Conservation (phyloP, 2,797 vertebrate species). For the Capromys pilorides region DNA sequence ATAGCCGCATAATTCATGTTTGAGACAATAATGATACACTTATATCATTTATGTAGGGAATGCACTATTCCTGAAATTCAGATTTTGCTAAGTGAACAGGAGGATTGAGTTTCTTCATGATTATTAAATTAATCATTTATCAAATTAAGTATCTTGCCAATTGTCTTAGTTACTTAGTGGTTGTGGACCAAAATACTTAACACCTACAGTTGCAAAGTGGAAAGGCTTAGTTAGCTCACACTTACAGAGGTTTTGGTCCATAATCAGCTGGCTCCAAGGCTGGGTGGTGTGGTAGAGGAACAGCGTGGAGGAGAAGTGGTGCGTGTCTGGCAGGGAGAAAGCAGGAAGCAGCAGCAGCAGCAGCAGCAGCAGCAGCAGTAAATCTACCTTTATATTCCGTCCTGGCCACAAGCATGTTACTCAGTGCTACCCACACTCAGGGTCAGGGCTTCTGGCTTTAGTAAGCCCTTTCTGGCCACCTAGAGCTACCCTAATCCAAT, state of each 20-base stretch:
- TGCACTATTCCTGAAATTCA: background rate
- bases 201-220: background rate
- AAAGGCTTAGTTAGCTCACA: background rate
- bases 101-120: conserved; percentile 32
- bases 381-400: background rate
- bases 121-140: conserved; percentile 48
- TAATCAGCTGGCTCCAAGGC: background rate
- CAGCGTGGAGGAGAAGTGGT: background rate
- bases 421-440: background rate
- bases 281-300: background rate
- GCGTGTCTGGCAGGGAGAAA: background rate
- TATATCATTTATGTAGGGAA: background rate
- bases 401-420: background rate
- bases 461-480: background rate
- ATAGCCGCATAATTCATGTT: background rate
- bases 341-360: background rate
- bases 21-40: background rate
- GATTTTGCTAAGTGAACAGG: conserved; percentile 17
- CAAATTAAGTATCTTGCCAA: conserved; percentile 56
- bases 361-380: background rate
- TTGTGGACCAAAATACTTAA: background rate
- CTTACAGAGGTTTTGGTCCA: background rate
- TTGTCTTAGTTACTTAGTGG: background rate
- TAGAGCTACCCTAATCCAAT: background rate
- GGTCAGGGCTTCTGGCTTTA: background rate